Base-by-base conservation (phyloP, 2,797 vertebrate genomes). In the Malurus splendens region DNA sequence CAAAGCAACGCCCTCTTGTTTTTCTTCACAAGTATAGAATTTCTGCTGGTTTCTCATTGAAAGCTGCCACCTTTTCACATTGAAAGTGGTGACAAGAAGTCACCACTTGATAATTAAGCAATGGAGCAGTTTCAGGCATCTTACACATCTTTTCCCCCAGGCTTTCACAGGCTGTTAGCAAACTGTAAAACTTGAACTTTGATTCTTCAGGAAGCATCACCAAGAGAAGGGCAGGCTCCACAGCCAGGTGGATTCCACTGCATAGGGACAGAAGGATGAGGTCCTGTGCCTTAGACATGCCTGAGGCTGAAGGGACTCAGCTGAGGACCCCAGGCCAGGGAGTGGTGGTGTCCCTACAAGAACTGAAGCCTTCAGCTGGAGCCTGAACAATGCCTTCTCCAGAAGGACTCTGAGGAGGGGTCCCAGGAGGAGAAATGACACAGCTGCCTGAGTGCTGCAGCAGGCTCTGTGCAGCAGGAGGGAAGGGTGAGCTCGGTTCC, bases 331-430 rank as follows among this genome's bases (percentile, higher is more conserved):
- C 20, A 1, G 23, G 19, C 22, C 62, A 30, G 55, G 62, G 10
- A 57, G 0, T 0, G 19, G 19, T 13, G 41, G 18, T 2, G 1
- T 24, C 38, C 65, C 42, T 13, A 14, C n/a, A 17, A 41, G 30
- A 72, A 8, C 50, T 16, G 42, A 39, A 79, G 47, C 56, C 39
- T 66, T 67, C 51, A 51, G 52, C 39, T 1, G 19, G 52, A 56
- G 41, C 52, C 39, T 15, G 41, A 36, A 22, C 9, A 3, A 15
- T 15, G 47, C 10, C 4, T 41, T 51, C 9, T 30, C 30, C 66
- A 42, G n/a, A 50, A 56, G 61, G 27, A 16, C 54, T 39, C 44
- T 32, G 41, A 30, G 18, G 41, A 61, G 25, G 32, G n/a, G 18
- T 65, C 27, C 27, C 4, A 3, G 52, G 33, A 73, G 44, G 45